These are phyloP conservation scores for Echeneis naucrates DNA, from an alignment of 2,797 vertebrate genomes.

Conservation along the genomic window DNA sequence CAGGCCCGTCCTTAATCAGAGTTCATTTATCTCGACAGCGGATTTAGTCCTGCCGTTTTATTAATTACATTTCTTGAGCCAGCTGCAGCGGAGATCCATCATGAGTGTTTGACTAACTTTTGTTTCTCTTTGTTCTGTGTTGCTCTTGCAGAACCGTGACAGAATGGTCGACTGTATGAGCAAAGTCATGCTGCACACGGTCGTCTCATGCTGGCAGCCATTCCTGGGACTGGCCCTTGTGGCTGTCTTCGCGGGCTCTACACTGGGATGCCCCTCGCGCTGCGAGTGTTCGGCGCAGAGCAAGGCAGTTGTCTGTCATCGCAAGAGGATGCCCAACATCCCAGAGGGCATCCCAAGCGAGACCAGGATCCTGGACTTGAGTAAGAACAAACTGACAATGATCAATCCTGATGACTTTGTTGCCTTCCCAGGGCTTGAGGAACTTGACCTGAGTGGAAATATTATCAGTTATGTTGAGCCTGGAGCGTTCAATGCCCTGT, in stretches of 20 bases:
- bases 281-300: slow-evolving; percentile 98
- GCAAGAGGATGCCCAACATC: slow-evolving; percentile 91
- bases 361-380: slow-evolving; percentile 97
- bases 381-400: slow-evolving; percentile 96
- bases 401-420: slow-evolving; percentile 95
- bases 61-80: neutral
- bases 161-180: slow-evolving; percentile 90
- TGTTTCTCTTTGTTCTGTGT: slow-evolving; percentile 46
- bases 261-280: slow-evolving; percentile 93
- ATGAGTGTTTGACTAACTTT: slow-evolving; percentile 19
- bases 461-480: slow-evolving; percentile 96
- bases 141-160: slow-evolving; percentile 90
- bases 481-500: slow-evolving; percentile 94
- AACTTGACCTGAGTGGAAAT: slow-evolving; percentile 98
- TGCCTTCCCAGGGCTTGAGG: slow-evolving; percentile 93
- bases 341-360: slow-evolving; percentile 98
- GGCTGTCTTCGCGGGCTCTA: slow-evolving; percentile 89
- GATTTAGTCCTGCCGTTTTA: neutral
- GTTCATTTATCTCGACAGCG: slow-evolving; percentile 2
- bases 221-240: slow-evolving; percentile 94
- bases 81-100: neutral
- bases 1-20: neutral
- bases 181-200: slow-evolving; percentile 98
- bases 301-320: slow-evolving; percentile 97
- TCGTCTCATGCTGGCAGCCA: slow-evolving; percentile 93